Base-by-base conservation (phyloP, 1,140 invertebrate genomes). In the Hyles vespertilio region DNA sequence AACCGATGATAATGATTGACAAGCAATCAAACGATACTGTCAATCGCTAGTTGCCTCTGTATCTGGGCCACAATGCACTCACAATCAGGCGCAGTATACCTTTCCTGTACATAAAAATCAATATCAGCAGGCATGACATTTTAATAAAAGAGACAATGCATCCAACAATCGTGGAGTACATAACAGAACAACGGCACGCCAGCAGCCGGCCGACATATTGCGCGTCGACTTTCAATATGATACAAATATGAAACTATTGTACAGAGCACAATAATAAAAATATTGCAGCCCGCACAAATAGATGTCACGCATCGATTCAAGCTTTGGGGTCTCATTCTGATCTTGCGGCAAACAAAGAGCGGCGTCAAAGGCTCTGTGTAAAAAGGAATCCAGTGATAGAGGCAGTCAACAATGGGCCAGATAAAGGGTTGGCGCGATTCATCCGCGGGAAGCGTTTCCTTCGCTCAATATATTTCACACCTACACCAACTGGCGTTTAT, bases 341-440 rank as follows among this genome's bases (percentile, higher is more conserved):
- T 87, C 79, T 83, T 75, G 70, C 63, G 72, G 77, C 82, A 84
- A 87, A 84, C 84, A 87, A 84, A 81, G 80, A 70, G 63, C 69
- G 72, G 75, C 80, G 77, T 87, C 84, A 87, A 87, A 87, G 82
- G 81, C 79, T 74, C 75, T 72, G 78, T 83, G 78, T 83, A 80
- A 82, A 87, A 87, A 87, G 81, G 83, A 87, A 84, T 83, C 84
- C 83, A 80, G 81, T 84, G 84, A 85, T 85, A 85, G 74, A 87
- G 82, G 81, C 80, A 87, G 82, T 81, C 82, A 81, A 87, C 84
- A 87, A 85, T 87, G 80, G 84, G 81, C 73, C 72, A 74, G 77
- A 81, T 77, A 72, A 71, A 61, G 68, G 49, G n/a, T 45, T 59
- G 68, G 57, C 40, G 11, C 56, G 74, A 75, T 50, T 43, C n/a